Conservation (phyloP, 2,113 vertebrate genomes). For the Brachypteracias leptosomus region DNA sequence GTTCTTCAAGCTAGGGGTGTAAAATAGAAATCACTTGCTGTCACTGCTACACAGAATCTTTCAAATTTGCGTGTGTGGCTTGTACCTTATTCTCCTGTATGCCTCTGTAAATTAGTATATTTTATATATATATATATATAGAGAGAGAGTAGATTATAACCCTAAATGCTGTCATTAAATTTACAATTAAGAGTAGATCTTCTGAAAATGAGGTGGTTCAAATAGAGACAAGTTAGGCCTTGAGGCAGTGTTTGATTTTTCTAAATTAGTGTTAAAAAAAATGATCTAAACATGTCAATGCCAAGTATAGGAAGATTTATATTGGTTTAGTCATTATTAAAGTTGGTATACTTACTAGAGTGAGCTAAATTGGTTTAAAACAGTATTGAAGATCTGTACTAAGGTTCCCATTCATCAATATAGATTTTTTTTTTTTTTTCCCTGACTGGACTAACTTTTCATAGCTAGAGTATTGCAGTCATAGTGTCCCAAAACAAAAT, state of each 20-base stretch:
- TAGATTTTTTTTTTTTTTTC: too few species aligned
- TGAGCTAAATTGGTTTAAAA: background rate
- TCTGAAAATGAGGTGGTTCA: background rate
- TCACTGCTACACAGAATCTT: background rate
- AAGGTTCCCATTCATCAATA: fast-evolving
- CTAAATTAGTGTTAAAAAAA: background rate
- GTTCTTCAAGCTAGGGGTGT: background rate
- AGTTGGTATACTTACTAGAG: background rate
- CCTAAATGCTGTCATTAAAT: background rate
- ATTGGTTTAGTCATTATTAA: background rate
- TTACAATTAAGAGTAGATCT: background rate
- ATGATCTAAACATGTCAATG: background rate
- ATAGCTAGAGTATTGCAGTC: background rate
- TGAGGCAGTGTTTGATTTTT: background rate
- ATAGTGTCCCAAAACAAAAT: background rate
- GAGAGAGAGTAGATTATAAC: too few species aligned
- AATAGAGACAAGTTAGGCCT: background rate
- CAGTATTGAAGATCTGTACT: background rate
- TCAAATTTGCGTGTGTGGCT: background rate
- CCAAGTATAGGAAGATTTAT: background rate
- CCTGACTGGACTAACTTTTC: background rate
- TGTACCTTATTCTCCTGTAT: background rate
- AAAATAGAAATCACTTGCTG: background rate
- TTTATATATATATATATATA: too few species aligned
- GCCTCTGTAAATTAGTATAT: background rate